Evolutionary conservation across 1,140 invertebrate species (phyloP), one percentile per base, ranked within the genome.

Genomic region (Musca domestica): DNA sequence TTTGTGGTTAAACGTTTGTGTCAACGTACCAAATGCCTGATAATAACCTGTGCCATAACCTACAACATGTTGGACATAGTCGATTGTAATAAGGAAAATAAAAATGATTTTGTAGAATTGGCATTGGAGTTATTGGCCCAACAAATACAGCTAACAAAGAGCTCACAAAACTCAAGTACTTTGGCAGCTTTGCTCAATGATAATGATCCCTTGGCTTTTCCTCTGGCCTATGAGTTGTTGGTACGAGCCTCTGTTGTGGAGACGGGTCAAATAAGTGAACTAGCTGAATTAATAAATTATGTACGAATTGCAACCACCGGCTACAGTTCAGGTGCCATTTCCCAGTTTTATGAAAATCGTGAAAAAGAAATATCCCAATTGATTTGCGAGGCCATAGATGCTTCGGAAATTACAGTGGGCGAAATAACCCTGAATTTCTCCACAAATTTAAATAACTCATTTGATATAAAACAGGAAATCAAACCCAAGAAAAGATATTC

Each of bases 401-500:
- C 71, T 0, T 54, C 68, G 0, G 58, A 71, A 1, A 72, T 75
- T 41, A 49, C 70, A 0, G 14, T 73, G 1, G 72, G 74, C 4
- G 77, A 79, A 17, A 71, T 69, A 0, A 76, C 77, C 0, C 65
- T 79, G 0, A 79, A 79, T 58, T 79, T 79, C 25, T 75, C 71
- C 6, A 71, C 68, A 19, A 71, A 75, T 6, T 25, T 79, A 0
- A 79, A 79, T 15, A 67, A 51, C 15, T 75, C 72, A 5, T 70
- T 75, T 9, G 70, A 78, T 25, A 47, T 71, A 12, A 68, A 67
- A 47, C n/a, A 30, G 6, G 25, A 47, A 34, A 30, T 19, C 0
- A 76, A 74, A 25, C 17, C 63, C 0, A 66, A 78, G 54, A 79
- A 72, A 58, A 73, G 78, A 6, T 70, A 73, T 2, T 81, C 78